Conservation (phyloP, 2,888 invertebrate genomes). For the Scelioninae gen. 1 region DNA sequence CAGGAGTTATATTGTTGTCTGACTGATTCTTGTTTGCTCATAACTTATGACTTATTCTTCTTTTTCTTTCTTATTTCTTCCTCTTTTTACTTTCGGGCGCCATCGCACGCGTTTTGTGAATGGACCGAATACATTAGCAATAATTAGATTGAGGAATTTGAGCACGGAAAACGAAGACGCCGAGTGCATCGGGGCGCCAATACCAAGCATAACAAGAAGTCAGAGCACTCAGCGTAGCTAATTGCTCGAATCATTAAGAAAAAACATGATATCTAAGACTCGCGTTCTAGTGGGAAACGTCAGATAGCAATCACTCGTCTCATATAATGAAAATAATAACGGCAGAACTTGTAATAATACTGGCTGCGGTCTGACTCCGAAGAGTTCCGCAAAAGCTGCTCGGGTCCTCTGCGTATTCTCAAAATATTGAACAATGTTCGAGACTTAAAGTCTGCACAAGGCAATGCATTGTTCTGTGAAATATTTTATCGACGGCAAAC, state of each 20-base stretch:
- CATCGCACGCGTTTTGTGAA: conserved; percentile 44
- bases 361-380: conserved; percentile 69
- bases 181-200: conserved; percentile 58
- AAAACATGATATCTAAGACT: conserved; percentile 83
- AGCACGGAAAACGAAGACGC: conserved; percentile 68
- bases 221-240: conserved; percentile 84
- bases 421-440: conserved; percentile 46
- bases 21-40: too few relatives aligned
- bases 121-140: conserved; percentile 55
- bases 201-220: conserved; percentile 81
- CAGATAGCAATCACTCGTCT: conserved; percentile 80
- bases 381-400: conserved; percentile 49
- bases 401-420: conserved; percentile 38
- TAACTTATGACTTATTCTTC: too few relatives aligned
- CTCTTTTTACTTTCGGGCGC: conserved; percentile 41
- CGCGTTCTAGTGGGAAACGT: conserved; percentile 79
- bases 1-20: too few relatives aligned
- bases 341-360: conserved; percentile 77
- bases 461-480: conserved; percentile 29
- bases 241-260: conserved; percentile 85
- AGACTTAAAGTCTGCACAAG: neutral
- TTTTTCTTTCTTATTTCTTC: neutral
- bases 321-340: conserved; percentile 84
- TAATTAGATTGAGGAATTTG: conserved; percentile 49
- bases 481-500: conserved; percentile 40